A percentile compares a stretch with the other conserved stretches of the same genome.
Evolutionary conservation across 1,140 invertebrate species (phyloP).

Genomic region (Oncopodura yosiiana): DNA sequence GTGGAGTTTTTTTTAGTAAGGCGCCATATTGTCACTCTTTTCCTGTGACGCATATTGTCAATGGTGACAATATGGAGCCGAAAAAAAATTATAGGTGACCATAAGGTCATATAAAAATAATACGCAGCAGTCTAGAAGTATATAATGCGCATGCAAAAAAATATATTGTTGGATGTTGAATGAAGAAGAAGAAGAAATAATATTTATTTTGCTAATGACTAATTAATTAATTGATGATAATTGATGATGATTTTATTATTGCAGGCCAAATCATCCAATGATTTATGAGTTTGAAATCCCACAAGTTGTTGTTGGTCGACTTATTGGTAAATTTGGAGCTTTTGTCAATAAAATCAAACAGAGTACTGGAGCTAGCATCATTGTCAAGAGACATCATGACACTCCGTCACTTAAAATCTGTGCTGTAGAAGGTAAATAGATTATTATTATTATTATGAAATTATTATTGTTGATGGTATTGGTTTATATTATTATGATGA

Average conservation of each 20-base stretch:
- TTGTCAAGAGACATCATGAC: slow-evolving; percentile 64
- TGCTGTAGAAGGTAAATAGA: slow-evolving; percentile 58
- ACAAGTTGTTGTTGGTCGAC: slow-evolving; percentile 63
- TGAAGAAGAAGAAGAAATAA: slow-evolving; percentile 9
- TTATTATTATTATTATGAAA: not conserved
- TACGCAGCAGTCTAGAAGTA: no score
- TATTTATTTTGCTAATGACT: slow-evolving; percentile 35
- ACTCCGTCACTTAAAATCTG: slow-evolving; percentile 65
- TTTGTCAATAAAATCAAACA: slow-evolving; percentile 70
- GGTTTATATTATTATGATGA: slow-evolving; percentile 1
- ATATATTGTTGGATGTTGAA: no score
- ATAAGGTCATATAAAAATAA: no score
- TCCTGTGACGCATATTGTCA: slow-evolving; percentile 38
- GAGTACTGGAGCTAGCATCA: slow-evolving; percentile 63
- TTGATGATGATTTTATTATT: slow-evolving; percentile 5
- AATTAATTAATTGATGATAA: no score
- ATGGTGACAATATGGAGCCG: slow-evolving; percentile 8
- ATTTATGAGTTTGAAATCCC: slow-evolving; percentile 72
- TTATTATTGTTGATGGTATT: not conserved
- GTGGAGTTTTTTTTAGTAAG: not conserved
- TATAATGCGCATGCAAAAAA: no score
- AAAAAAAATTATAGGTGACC: no score
- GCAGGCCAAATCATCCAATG: slow-evolving; percentile 30
- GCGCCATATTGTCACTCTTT: slow-evolving; percentile 40
- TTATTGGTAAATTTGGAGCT: slow-evolving; percentile 76